Conservation (phyloP, 2,888 invertebrate genomes). For the Nomada ruficornis region DNA sequence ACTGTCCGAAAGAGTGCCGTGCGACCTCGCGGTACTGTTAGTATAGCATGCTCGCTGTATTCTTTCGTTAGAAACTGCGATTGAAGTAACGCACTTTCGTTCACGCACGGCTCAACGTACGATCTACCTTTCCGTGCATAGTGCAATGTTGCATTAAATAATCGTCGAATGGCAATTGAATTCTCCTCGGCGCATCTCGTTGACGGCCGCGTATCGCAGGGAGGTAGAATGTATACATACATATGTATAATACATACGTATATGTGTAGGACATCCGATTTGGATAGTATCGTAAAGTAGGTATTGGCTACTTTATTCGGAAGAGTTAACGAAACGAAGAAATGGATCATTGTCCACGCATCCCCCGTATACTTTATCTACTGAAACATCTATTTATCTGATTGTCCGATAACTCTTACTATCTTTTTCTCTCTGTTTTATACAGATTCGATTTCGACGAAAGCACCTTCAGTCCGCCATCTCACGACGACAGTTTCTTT, state of each 20-base stretch:
- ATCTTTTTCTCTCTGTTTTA: neutral
- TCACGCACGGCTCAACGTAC: neutral
- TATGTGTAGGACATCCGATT: too few species aligned
- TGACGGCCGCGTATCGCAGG: neutral
- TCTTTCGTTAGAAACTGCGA: neutral
- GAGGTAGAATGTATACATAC: too few species aligned
- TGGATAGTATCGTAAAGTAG: too few species aligned
- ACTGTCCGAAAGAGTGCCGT: conserved; percentile 5
- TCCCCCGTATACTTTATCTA: too few species aligned
- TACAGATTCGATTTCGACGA: conserved; percentile 87
- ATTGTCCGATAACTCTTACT: too few species aligned
- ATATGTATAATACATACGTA: too few species aligned
- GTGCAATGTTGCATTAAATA: neutral
- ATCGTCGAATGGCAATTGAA: neutral
- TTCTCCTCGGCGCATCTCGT: neutral
- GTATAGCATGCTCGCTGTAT: neutral
- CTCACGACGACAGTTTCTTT: conserved; percentile 91
- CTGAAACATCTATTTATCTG: too few species aligned
- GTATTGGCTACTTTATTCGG: too few species aligned
- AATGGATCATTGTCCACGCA: too few species aligned
- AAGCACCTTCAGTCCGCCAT: conserved; percentile 89
- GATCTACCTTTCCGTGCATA: neutral
- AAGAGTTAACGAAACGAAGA: too few species aligned
- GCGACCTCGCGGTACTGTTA: conserved; percentile 11
- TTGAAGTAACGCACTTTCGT: conserved; percentile 2